Conservation (phyloP, 1,140 invertebrate species). For the Drosophila ananassae region DNA sequence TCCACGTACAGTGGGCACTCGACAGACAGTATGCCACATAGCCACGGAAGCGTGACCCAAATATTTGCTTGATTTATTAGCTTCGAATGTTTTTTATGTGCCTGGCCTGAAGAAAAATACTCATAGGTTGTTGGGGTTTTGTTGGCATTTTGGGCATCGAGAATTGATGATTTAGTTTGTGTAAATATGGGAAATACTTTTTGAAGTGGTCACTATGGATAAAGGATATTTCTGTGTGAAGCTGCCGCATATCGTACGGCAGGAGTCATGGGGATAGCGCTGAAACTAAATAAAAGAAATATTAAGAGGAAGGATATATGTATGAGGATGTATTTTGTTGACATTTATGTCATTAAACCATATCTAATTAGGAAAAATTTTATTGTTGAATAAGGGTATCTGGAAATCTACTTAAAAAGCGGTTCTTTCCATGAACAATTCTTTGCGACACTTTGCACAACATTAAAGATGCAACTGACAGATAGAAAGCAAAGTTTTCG, state of each 20-base stretch:
- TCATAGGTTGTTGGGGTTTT: constrained; percentile 40
- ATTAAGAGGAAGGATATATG: too few species aligned
- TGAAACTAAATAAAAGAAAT: too few species aligned
- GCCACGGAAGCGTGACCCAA: constrained; percentile 78
- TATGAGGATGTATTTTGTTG: neutral
- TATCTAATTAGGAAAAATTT: too few species aligned
- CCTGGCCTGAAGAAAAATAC: constrained; percentile 41
- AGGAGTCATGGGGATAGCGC: too few species aligned
- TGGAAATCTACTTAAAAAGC: neutral
- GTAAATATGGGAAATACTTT: constrained; percentile 12
- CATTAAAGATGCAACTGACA: constrained; percentile 55
- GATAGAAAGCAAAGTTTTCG: constrained; percentile 65
- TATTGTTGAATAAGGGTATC: too few species aligned
- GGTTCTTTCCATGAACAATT: constrained; percentile 14
- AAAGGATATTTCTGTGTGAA: too few species aligned
- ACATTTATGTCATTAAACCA: too few species aligned
- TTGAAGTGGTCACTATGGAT: neutral
- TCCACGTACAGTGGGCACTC: constrained; percentile 22
- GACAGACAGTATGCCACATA: constrained; percentile 12
- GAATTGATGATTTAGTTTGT: constrained; percentile 32
- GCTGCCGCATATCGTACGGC: too few species aligned
- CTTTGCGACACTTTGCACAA: constrained; percentile 75
- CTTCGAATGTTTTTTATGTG: constrained; percentile 56
- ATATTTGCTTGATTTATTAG: constrained; percentile 82
- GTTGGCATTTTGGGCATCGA: constrained; percentile 13